Evolutionary conservation across 2,888 invertebrate species (phyloP), one percentile per base, ranked within the genome.

Genomic region (Chironomus riparius): DNA sequence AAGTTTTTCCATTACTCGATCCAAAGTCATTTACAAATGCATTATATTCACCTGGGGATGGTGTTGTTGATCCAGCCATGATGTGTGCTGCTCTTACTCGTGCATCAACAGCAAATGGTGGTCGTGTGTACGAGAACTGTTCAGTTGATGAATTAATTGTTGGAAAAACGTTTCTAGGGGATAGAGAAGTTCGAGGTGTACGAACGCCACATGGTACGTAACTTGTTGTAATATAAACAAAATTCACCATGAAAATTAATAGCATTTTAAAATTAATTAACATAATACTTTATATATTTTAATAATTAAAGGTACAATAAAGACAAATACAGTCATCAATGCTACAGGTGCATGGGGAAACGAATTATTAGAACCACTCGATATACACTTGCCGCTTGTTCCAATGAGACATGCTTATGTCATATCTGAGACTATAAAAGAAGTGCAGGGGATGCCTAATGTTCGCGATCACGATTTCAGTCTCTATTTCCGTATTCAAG

Each of bases 331-430:
- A 78, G 88, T 96, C 1, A 89, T 96, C 2, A 95, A 95, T 78
- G 84, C 84, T 0, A 83, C 83, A 87, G 94, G 84, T 38, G 94
- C 89, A 0, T 97, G 96, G 96, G 90, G 94, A 0, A 88, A 91
- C 4, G 87, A 90, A 76, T 85, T 96, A 76, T 80, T 83, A 2
- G 81, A 81, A 47, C 82, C 80, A 22, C 81, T 82, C 70, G 83
- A 83, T 5, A 81, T 90, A 0, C 83, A 87, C 76, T 86, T 96
- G 13, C 96, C 96, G 0, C 79, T 95, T 47, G 85, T 92, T 12
- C 90, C 94, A 0, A 92, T 95, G 88, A 93, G 93, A 80, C 96
- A 97, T 81, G 91, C 95, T 0, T 97, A 95, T 80, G 90, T 96
- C 4, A 89, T 95, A 0, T 91, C 92, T 1, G 93, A 95, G 77